Evolutionary conservation across 2,888 invertebrate species (phyloP).

Genomic region (Nephrotoma guestfalica): DNA sequence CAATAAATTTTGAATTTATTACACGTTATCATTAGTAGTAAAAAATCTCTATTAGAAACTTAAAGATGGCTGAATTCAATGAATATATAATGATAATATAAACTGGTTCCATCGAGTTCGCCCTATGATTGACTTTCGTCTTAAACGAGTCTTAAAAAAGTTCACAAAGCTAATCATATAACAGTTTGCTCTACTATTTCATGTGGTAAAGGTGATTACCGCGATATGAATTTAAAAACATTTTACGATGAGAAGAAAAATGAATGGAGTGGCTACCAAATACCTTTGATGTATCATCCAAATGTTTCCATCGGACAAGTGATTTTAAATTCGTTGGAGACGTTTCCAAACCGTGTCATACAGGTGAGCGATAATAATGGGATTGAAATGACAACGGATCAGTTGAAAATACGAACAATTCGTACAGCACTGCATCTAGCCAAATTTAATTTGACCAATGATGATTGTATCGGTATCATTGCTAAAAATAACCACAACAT

Average conservation of each 20-base stretch:
- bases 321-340: neutral
- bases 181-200: no score
- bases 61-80: no score
- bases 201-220: no score
- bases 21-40: no score
- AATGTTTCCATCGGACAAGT: neutral
- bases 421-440: neutral
- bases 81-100: no score
- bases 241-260: neutral
- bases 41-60: no score
- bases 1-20: no score
- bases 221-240: neutral
- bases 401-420: neutral
- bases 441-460: neutral
- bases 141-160: no score
- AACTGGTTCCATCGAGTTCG: no score
- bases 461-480: conserved; percentile 14
- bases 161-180: no score
- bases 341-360: neutral
- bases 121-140: no score
- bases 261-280: neutral
- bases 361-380: neutral
- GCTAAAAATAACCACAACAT: conserved; percentile 16
- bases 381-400: neutral
- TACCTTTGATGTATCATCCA: neutral